Evolutionary conservation across 2,113 vertebrate genomes (phyloP).

Genomic region (Syrrhaptes paradoxus): DNA sequence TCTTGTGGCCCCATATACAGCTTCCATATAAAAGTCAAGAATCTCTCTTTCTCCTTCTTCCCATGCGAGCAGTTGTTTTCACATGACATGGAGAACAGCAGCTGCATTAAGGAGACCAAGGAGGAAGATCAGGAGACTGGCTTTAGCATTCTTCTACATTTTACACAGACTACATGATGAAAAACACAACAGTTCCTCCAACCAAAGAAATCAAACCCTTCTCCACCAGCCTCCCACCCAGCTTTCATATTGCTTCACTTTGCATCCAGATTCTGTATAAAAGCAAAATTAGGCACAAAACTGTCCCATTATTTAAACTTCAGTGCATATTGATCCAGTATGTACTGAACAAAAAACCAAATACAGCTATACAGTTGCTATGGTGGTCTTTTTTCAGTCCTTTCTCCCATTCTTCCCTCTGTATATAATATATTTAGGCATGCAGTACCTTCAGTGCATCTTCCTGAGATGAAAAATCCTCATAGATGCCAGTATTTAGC

Average conservation of each 20-base stretch:
- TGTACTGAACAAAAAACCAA: background rate
- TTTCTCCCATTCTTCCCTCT: background rate
- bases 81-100: background rate
- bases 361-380: background rate
- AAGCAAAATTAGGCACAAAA: background rate
- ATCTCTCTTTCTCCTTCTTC: background rate
- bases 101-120: background rate
- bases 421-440: background rate
- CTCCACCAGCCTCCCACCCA: background rate
- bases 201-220: background rate
- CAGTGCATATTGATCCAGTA: background rate
- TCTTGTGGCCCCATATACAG: background rate
- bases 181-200: background rate
- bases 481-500: slow-evolving; percentile 83
- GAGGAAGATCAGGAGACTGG: background rate
- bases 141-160: background rate
- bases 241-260: background rate
- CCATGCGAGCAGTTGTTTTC: background rate
- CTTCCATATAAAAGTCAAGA: background rate
- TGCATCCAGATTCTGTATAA: background rate
- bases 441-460: slow-evolving; percentile 86
- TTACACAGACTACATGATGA: background rate
- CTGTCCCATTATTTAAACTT: background rate
- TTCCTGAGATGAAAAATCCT: slow-evolving; percentile 91
- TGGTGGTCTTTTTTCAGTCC: background rate